Conservation (phyloP, 2,888 invertebrate species). For the Sminthurinus aureus region DNA sequence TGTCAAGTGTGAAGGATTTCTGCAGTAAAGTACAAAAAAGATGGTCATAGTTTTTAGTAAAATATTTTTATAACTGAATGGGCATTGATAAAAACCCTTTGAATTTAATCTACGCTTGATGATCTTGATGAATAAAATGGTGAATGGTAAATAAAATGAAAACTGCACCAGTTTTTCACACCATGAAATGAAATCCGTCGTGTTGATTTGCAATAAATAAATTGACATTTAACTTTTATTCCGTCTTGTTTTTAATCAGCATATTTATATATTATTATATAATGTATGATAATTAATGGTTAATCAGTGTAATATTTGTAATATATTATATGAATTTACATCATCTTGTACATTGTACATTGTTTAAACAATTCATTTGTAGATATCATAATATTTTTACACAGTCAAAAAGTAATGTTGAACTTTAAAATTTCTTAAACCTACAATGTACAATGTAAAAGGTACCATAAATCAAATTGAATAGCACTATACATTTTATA, state of each 20-base stretch:
- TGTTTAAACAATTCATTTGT: not conserved
- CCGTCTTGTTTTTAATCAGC: conserved; percentile 7
- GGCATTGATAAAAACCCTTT: too few species aligned
- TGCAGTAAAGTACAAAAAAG: too few species aligned
- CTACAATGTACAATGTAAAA: not conserved
- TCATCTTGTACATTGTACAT: not conserved
- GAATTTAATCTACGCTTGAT: not conserved
- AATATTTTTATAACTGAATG: too few species aligned
- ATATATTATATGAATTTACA: not conserved
- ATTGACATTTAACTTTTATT: conserved; percentile 42
- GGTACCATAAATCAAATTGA: not conserved
- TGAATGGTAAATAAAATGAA: conserved; percentile 18
- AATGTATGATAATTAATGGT: not conserved
- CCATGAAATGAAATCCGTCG: not conserved
- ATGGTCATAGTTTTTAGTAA: too few species aligned
- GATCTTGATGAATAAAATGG: not conserved
- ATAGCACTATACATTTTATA: not conserved
- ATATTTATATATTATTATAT: not conserved
- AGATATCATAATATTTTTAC: not conserved
- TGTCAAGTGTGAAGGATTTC: too few species aligned
- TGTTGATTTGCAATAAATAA: conserved; percentile 42
- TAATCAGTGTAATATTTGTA: too few species aligned
- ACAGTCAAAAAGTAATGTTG: conserved; percentile 10
- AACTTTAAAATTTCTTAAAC: too few species aligned
- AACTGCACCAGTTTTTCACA: not conserved